phyloP scores from a whole-genome alignment of 2,888 invertebrate species.

The Cheilosia urbana region DNA sequence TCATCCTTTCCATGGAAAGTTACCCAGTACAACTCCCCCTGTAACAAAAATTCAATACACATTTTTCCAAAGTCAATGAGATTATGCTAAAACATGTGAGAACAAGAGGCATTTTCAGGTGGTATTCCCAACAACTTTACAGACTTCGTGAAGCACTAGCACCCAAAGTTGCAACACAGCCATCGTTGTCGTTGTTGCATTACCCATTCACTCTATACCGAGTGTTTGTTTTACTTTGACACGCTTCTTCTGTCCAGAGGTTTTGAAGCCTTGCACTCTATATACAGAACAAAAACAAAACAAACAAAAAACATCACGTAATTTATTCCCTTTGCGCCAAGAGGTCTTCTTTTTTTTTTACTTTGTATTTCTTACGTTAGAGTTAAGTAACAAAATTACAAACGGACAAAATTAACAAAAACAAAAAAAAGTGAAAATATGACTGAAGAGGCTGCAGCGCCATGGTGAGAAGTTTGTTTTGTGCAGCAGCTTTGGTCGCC shows the following conservation, averaged over 20 bases:
- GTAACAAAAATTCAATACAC: constrained; percentile 7
- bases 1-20: not conserved
- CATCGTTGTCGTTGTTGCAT: constrained; percentile 11
- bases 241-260: constrained; percentile 62
- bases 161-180: constrained; percentile 33
- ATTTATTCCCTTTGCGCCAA: constrained; percentile 67
- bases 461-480: constrained; percentile 22
- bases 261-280: constrained; percentile 35
- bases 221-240: constrained; percentile 57
- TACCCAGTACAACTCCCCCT: constrained; percentile 7
- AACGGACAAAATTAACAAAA: constrained; percentile 28
- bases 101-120: constrained; percentile 55
- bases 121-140: constrained; percentile 58
- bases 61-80: constrained; percentile 45
- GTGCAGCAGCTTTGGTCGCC: constrained; percentile 9
- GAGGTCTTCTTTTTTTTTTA: constrained; percentile 44
- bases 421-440: not conserved
- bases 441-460: constrained; percentile 42
- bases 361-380: constrained; percentile 47
- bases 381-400: constrained; percentile 63
- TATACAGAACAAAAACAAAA: not conserved
- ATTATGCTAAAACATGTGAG: constrained; percentile 63
- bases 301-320: constrained; percentile 19
- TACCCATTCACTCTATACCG: constrained; percentile 47
- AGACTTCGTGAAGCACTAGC: constrained; percentile 50